Percentiles rank a stretch among this genome's conserved stretches.
Evolutionary conservation across 2,888 invertebrate species (phyloP).

Genomic region (Abrostola tripartita): DNA sequence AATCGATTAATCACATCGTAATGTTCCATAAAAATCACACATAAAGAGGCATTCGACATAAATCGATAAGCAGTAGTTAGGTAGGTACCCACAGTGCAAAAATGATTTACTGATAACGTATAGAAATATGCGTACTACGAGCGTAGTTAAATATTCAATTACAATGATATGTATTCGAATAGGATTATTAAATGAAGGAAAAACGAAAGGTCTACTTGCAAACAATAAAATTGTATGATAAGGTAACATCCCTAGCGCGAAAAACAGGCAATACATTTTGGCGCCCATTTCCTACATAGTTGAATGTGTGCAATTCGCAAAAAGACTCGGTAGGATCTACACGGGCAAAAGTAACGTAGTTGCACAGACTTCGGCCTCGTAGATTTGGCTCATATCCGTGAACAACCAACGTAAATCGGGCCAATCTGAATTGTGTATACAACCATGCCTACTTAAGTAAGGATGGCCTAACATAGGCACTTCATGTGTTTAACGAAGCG

Average conservation of each 20-base stretch:
- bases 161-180: constrained; percentile 2
- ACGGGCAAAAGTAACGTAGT: constrained; percentile 41
- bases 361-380: constrained; percentile 49
- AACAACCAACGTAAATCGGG: constrained; percentile 66
- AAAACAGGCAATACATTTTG: constrained; percentile 60
- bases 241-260: constrained; percentile 55
- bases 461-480: constrained; percentile 19
- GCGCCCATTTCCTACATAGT: constrained; percentile 61
- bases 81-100: not conserved
- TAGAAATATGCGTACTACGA: constrained; percentile 2
- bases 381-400: constrained; percentile 56
- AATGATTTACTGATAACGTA: constrained; percentile 10
- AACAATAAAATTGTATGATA: constrained; percentile 18
- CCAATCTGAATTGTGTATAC: constrained; percentile 64
- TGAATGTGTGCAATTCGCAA: constrained; percentile 66
- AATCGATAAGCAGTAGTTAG: constrained; percentile 13
- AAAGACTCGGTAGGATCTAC: constrained; percentile 56
- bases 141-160: constrained; percentile 10
- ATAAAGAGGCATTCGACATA: constrained; percentile 5
- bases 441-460: constrained; percentile 13
- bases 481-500: not conserved
- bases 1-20: constrained; percentile 14
- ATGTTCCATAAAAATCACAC: constrained; percentile 6
- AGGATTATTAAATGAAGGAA: too few species aligned
- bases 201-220: not conserved